A percentile compares a stretch with the other conserved stretches of the same genome.
phyloP scores from a whole-genome alignment of 2,797 vertebrate genomes.

The Petrocephalus schoutedeni region DNA sequence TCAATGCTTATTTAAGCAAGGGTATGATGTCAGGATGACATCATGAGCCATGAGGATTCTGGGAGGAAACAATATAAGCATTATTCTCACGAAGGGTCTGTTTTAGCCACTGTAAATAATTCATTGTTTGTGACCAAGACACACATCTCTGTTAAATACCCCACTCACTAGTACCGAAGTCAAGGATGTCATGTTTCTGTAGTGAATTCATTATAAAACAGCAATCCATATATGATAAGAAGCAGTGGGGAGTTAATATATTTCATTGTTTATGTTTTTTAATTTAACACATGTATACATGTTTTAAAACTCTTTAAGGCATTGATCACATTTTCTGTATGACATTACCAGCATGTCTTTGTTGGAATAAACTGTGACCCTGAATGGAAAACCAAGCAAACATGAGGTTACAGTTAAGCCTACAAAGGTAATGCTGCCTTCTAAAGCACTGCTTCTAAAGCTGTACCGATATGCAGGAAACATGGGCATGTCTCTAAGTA shows the following conservation, averaged over 20 bases:
- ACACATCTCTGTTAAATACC: not conserved
- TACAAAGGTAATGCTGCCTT: not conserved
- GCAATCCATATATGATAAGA: not conserved
- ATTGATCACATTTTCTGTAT: not conserved
- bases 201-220: not conserved
- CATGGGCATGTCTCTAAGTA: not conserved
- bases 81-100: not conserved
- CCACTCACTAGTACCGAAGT: not conserved
- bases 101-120: constrained; percentile 12
- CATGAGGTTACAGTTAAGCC: not conserved
- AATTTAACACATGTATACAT: not conserved
- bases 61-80: constrained; percentile 17
- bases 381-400: not conserved
- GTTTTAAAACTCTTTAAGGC: not conserved
- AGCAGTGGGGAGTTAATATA: not conserved
- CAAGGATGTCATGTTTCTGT: not conserved
- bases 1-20: constrained; percentile 28
- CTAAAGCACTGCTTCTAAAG: not conserved
- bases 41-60: constrained; percentile 23
- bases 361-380: not conserved
- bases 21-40: constrained; percentile 27
- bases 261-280: not conserved
- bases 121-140: constrained; percentile 26
- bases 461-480: not conserved
- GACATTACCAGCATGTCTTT: not conserved